Evolutionary conservation across 2,113 vertebrate species (phyloP).

Genomic region (Hydrolagus affinis): DNA sequence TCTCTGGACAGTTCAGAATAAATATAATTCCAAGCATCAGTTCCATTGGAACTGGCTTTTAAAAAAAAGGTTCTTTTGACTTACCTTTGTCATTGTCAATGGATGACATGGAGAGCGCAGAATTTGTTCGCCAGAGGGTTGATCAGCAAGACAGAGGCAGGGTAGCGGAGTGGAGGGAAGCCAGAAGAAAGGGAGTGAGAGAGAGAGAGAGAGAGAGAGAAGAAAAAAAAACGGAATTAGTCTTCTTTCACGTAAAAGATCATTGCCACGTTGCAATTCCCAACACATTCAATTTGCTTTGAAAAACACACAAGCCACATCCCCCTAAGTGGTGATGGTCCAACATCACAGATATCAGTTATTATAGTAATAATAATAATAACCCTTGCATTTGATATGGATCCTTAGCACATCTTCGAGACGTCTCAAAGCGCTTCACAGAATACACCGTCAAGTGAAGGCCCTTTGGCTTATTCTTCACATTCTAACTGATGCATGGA

Average conservation of each 20-base stretch:
- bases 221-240: neutral
- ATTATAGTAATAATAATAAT: neutral
- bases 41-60: neutral
- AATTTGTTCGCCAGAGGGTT: neutral
- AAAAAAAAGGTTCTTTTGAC: neutral
- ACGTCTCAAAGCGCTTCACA: too few species aligned
- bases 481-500: too few species aligned
- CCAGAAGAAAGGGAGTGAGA: neutral
- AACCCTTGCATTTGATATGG: too few species aligned
- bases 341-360: neutral
- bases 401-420: too few species aligned
- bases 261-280: neutral
- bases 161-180: neutral
- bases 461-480: too few species aligned
- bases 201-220: conserved; percentile 12
- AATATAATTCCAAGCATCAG: neutral
- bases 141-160: neutral
- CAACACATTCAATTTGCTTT: conserved; percentile 19
- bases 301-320: neutral
- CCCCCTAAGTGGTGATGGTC: neutral
- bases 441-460: too few species aligned
- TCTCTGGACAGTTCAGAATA: neutral
- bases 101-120: neutral
- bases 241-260: neutral
- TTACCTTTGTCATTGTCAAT: conserved; percentile 13